Evolutionary conservation across 2,113 vertebrate species (phyloP), one percentile per base, ranked within the genome.

Genomic region (Setophaga petechia): DNA sequence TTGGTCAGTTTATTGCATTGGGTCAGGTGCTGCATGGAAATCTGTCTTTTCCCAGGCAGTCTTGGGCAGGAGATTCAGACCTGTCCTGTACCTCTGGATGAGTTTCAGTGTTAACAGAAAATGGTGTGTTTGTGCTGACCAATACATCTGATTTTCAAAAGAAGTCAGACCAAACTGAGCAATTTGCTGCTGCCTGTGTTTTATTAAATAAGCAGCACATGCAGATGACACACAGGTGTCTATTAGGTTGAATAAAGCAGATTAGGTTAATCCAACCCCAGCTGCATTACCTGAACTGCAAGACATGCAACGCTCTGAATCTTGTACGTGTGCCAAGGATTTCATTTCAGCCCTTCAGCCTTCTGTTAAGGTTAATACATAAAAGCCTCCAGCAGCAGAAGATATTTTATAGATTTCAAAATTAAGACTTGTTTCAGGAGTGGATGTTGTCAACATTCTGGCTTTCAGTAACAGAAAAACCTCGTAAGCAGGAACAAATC

Each of bases 391-490:
- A 67, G 86, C 72, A 89, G 65, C 9, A 88, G 63, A 58, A 94
- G 55, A 90, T n/a, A 69, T 1, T 37, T 59, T 75, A 81, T 2
- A n/a, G 25, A 89, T 68, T 78, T 91, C 86, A 94, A 89, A 78
- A 94, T 68, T 72, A 87, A 76, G 91, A 49, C 84, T 82, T 84
- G 57, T 84, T 95, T 84, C 62, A 78, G 71, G 52, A 89, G 37
- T 30, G 62, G 80, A 79, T 89, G 58, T 59, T 89, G 74, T 57
- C 77, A 72, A 78, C 67, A 78, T 78, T 78, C 77, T 35, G 46
- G 41, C 63, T 87, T 30, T 61, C 82, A 84, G 7, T 65, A 86
- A 90, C 46, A 90, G 49, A 68, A 85, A 71, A 85, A 54, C n/a
- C 88, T 80, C 4, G 0, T 49, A 84, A 89, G 46, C 71, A 87